Evolutionary conservation across 2,113 vertebrate species (phyloP).

Genomic region (Alethe diademata): DNA sequence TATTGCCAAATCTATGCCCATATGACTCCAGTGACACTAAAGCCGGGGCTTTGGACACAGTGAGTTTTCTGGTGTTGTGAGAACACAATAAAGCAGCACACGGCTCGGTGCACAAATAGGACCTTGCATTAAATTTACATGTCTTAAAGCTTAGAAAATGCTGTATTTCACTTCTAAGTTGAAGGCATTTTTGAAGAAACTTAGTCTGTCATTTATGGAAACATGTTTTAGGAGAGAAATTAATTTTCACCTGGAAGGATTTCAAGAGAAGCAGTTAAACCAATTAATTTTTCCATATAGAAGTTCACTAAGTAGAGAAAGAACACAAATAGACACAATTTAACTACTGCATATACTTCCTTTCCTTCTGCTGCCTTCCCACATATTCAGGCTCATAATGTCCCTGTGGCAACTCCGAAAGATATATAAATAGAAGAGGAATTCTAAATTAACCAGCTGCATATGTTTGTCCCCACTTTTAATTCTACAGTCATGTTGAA

Average conservation of each 20-base stretch:
- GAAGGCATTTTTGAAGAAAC: background rate
- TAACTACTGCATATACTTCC: background rate
- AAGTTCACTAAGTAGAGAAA: background rate
- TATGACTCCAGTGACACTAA: background rate
- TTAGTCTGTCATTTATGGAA: background rate
- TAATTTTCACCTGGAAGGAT: background rate
- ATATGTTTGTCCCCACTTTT: background rate
- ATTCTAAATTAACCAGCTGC: background rate
- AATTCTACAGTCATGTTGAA: background rate
- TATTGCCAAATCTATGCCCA: rapidly evolving
- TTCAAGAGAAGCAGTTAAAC: background rate
- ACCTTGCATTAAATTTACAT: background rate
- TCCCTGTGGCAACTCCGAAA: background rate
- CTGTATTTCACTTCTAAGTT: background rate
- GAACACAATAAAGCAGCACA: background rate
- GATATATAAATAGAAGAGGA: conserved; percentile 5
- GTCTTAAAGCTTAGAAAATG: background rate
- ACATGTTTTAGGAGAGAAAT: background rate
- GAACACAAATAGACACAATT: background rate
- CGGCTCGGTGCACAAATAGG: background rate
- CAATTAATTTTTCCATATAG: background rate
- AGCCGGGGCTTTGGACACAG: background rate
- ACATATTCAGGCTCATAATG: background rate
- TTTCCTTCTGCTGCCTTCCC: conserved; percentile 1
- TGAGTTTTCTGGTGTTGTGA: background rate